Percentiles rank a stretch among this genome's conserved stretches.
Conservation (phyloP, 2,888 invertebrate genomes). For the Ochropacha duplaris region DNA sequence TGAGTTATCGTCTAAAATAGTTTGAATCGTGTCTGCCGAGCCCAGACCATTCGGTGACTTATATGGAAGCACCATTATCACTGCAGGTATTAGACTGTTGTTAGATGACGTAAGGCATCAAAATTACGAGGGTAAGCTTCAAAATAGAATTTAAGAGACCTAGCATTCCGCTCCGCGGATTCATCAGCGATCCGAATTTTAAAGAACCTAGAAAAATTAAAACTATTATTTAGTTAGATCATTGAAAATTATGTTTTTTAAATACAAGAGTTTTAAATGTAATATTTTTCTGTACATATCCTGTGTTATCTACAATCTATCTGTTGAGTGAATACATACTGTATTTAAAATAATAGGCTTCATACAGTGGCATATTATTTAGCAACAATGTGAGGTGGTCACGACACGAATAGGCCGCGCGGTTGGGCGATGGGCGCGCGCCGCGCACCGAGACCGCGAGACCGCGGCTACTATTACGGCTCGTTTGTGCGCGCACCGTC, state of each 20-base stretch:
- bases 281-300: too few relatives aligned
- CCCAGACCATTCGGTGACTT: slow-evolving; percentile 62
- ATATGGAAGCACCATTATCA: slow-evolving; percentile 72
- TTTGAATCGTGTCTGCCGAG: slow-evolving; percentile 55
- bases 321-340: slow-evolving; percentile 14
- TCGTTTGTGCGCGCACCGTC: slow-evolving; percentile 71
- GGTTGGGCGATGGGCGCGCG: slow-evolving; percentile 29
- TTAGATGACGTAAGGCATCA: slow-evolving; percentile 2
- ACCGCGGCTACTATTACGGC: slow-evolving; percentile 66
- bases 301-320: background rate
- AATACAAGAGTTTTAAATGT: too few relatives aligned
- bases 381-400: slow-evolving; percentile 49
- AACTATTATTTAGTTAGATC: too few relatives aligned
- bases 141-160: background rate
- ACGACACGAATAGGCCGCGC: too few relatives aligned
- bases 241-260: too few relatives aligned
- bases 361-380: slow-evolving; percentile 54
- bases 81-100: slow-evolving; percentile 25
- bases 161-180: too few relatives aligned
- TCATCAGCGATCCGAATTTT: too few relatives aligned
- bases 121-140: background rate
- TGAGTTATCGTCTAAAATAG: slow-evolving; percentile 61
- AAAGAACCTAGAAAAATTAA: too few relatives aligned
- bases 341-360: slow-evolving; percentile 44
- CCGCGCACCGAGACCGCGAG: slow-evolving; percentile 31